Base-by-base conservation (phyloP, 2,888 invertebrate genomes). In the Ariolimax columbianus region DNA sequence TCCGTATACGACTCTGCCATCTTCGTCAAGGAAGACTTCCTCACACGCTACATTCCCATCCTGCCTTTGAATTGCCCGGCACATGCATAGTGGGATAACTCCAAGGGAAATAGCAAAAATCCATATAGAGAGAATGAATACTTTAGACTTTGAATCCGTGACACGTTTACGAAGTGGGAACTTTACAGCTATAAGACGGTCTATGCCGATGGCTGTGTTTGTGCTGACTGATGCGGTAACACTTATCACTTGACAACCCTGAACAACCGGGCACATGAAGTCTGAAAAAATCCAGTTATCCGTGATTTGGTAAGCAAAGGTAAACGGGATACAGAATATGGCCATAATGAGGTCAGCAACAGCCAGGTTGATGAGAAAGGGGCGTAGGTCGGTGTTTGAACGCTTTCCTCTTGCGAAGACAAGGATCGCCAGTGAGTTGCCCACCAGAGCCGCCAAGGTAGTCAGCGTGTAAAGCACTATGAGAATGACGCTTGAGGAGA, bases 301-400 rank as follows among this genome's bases (percentile, higher is more conserved):
- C 51, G 94, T 89, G 91, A 95, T 93, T 55, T 94, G 94, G 90
- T 92, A 92, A 7, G 94, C 94, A 89, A 94, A 97, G 1, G 97
- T 97, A 92, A 98, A 98, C 3, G 98, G 98, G 88, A 98, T 97
- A 94, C 98, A 98, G 91, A 98, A 96, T 40, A 97, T 92, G 0
- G 97, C 97, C 96, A 98, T 97, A 84, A 98, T 94, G 86, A 98
- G 96, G 93, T 98, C 98, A 68, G 98, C 97, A 66, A 97, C 95
- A 0, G 98, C 97, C 88, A 98, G 95, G 90, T 95, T 95, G 92
- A 97, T 97, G 92, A 98, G 97, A 94, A 98, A 98, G 7, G 91
- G 89, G 81, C 94, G 88, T 11, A 94, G 89, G 83, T 93, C 93
- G 0, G 93, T 93, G 38, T 93, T 87, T 1, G 93, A 94, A 83